Evolutionary conservation across 2,113 vertebrate species (phyloP).

Genomic region (Theristicus caerulescens): DNA sequence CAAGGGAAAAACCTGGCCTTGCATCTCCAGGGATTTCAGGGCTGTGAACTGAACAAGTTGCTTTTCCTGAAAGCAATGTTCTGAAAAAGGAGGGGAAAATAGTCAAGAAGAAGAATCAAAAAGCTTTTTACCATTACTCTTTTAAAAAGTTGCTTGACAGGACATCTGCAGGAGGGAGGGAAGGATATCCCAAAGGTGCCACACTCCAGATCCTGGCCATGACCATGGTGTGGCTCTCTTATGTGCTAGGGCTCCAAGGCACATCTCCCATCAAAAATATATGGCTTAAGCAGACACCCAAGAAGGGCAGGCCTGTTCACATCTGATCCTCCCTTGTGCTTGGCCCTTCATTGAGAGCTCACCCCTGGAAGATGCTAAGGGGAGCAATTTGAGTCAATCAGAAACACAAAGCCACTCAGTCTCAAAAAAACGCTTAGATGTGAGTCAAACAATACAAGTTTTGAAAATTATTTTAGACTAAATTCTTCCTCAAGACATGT

Average conservation of each 20-base stretch:
- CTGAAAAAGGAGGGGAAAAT: not conserved
- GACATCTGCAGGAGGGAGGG: not conserved
- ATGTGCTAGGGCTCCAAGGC: not conserved
- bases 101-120: not conserved
- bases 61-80: not conserved
- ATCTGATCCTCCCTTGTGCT: not conserved
- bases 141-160: not conserved
- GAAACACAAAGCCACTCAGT: not conserved
- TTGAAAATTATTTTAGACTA: constrained; percentile 10
- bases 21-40: not conserved
- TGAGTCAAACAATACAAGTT: not conserved
- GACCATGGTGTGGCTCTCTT: accelerated
- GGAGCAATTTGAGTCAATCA: not conserved
- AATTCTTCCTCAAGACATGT: constrained; percentile 11
- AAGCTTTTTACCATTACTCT: not conserved
- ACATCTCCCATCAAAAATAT: not conserved
- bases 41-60: not conserved
- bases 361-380: not conserved
- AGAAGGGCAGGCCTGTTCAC: not conserved
- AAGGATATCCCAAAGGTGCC: not conserved
- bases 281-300: accelerated
- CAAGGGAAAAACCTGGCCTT: not conserved
- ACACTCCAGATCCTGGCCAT: not conserved
- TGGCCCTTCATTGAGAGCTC: accelerated
- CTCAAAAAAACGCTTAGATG: not conserved